Evolutionary conservation across 2,113 vertebrate species (phyloP).

Genomic region (Sinocyclocheilus rhinocerous): DNA sequence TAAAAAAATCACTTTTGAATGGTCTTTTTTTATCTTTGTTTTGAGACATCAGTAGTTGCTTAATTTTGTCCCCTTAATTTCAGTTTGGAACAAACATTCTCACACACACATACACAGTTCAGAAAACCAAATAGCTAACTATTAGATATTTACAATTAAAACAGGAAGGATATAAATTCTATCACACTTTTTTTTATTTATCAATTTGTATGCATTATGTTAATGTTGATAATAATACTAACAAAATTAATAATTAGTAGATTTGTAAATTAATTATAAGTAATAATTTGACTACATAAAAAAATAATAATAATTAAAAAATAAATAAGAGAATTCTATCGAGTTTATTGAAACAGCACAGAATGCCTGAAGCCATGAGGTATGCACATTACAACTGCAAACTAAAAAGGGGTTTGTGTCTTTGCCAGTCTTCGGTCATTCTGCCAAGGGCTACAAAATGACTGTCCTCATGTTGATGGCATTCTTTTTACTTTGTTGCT

Average conservation of each 20-base stretch:
- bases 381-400: background rate
- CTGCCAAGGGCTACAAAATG: background rate
- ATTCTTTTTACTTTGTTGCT: background rate
- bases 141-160: slow-evolving; percentile 40
- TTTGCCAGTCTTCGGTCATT: background rate
- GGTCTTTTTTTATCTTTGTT: background rate
- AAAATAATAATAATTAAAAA: background rate
- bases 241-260: background rate
- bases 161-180: slow-evolving; percentile 54
- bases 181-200: too few species aligned
- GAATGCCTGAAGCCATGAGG: background rate
- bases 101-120: too few species aligned
- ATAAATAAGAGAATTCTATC: background rate
- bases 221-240: too few species aligned
- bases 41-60: background rate
- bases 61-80: background rate
- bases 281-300: background rate
- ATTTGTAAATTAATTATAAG: background rate
- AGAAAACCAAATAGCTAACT: background rate
- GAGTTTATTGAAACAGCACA: background rate
- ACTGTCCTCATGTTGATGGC: background rate
- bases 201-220: too few species aligned
- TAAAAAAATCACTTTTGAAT: slow-evolving; percentile 3
- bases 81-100: background rate
- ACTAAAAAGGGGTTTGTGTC: background rate